phyloP scores from a whole-genome alignment of 2,797 vertebrate genomes.

The Leptatherina wallacei region DNA sequence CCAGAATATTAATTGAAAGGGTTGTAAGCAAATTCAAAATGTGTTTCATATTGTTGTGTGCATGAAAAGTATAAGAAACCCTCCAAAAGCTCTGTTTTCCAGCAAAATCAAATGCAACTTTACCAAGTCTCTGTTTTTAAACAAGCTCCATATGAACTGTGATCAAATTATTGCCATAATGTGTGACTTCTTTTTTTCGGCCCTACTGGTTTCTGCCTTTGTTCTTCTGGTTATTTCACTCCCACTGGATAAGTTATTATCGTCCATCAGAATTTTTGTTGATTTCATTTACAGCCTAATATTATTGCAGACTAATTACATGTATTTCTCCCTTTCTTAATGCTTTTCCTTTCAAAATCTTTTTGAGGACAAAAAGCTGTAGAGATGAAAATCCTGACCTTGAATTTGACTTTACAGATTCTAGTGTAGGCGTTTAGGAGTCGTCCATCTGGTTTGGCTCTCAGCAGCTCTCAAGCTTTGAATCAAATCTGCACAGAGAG shows the following conservation, averaged over 20 bases:
- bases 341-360: neutral
- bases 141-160: too few species aligned
- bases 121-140: too few species aligned
- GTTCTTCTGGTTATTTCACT: neutral
- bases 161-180: too few species aligned
- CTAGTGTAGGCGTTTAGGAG: slow-evolving; percentile 26
- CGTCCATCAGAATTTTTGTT: neutral
- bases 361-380: slow-evolving; percentile 30
- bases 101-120: too few species aligned
- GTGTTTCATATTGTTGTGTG: too few species aligned
- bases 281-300: neutral
- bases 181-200: too few species aligned
- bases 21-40: neutral
- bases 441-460: slow-evolving; percentile 57
- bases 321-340: neutral
- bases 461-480: slow-evolving; percentile 56
- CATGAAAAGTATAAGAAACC: too few species aligned
- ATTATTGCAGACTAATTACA: too few species aligned
- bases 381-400: slow-evolving; percentile 33
- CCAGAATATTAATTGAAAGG: too few species aligned
- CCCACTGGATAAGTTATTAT: neutral
- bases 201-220: neutral
- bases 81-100: too few species aligned
- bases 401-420: slow-evolving; percentile 35
- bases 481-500: slow-evolving; percentile 65